Evolutionary conservation across 2,888 invertebrate species (phyloP).

Genomic region (Elgonia sp.): DNA sequence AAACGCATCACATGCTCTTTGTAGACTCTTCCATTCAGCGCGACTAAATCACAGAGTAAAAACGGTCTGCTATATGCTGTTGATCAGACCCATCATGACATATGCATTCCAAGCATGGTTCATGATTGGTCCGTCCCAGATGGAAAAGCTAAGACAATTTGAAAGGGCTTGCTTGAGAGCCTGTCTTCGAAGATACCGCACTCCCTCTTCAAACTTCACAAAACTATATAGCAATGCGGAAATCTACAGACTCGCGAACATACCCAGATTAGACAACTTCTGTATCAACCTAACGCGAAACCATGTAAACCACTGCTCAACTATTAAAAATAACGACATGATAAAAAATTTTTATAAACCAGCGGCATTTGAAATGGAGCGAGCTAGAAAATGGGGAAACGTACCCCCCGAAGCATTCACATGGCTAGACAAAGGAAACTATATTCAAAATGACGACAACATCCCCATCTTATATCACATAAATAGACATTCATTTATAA

Average conservation of each 20-base stretch:
- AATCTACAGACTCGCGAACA: neutral
- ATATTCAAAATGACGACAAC: constrained; percentile 18
- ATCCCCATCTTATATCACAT: constrained; percentile 3
- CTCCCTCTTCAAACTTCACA: neutral
- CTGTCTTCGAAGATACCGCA: neutral
- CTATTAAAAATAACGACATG: too few relatives aligned
- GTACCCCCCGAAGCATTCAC: constrained; percentile 29
- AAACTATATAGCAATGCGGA: neutral
- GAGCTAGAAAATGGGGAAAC: neutral
- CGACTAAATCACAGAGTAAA: neutral
- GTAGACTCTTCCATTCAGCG: neutral
- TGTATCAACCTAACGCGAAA: neutral
- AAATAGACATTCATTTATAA: constrained; percentile 23
- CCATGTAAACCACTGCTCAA: too few relatives aligned
- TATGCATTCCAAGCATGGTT: neutral
- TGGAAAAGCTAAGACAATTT: neutral
- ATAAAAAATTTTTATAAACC: too few relatives aligned
- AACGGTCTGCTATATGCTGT: neutral
- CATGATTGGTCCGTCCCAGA: neutral
- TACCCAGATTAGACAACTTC: neutral
- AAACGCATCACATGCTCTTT: neutral
- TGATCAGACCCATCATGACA: neutral
- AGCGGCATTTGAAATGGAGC: too few relatives aligned
- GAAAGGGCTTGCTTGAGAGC: neutral
- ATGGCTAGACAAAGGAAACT: neutral